Evolutionary conservation across 1,140 invertebrate genomes (phyloP), one percentile per base, ranked within the genome.

Genomic region (Drosophila serrata): DNA sequence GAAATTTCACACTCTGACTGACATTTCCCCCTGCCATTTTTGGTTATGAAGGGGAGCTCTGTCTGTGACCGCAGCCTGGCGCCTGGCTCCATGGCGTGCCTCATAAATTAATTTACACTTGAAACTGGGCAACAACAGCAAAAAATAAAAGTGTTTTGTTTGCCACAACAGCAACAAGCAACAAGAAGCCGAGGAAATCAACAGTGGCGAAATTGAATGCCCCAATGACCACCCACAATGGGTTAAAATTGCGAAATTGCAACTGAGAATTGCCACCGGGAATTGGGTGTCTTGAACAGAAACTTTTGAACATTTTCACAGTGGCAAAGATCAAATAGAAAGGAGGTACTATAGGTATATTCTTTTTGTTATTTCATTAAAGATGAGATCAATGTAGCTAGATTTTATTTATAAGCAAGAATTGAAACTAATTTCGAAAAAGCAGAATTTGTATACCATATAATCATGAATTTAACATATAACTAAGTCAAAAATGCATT

Each of bases 81-180:
- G 85, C 82, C 79, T n/a, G 48, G 67, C 65, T 78, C 74, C 64
- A 86, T 79, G 72, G 84, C 72, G 64, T 88, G 84, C 84, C 84
- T 88, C 85, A 87, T 87, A 87, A 87, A 87, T 87, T 87, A 88
- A 87, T 87, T 87, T 87, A 87, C 84, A 87, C 84, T 87, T 88
- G 82, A 87, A 87, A 87, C 84, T 87, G 63, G 65, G 49, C 74
- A 61, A 51, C 70, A 84, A 62, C 72, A 79, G 59, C 64, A 79
- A 73, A 72, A n/a, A 70, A 72, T 72, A 70, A 70, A 72, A 70
- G 65, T 69, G 61, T 69, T 69, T 69, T 69, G 61, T 69, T n/a
- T 69, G 61, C 63, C 58, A 27, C 65, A 69, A 51, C 42, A 35
- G 12, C 29, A 19, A n/a, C n/a, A n/a, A n/a, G n/a, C n/a, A n/a